Percentiles rank a stretch among this genome's conserved stretches.
Conservation (phyloP, 1,140 invertebrate genomes). For the Halictus rubicundus region DNA sequence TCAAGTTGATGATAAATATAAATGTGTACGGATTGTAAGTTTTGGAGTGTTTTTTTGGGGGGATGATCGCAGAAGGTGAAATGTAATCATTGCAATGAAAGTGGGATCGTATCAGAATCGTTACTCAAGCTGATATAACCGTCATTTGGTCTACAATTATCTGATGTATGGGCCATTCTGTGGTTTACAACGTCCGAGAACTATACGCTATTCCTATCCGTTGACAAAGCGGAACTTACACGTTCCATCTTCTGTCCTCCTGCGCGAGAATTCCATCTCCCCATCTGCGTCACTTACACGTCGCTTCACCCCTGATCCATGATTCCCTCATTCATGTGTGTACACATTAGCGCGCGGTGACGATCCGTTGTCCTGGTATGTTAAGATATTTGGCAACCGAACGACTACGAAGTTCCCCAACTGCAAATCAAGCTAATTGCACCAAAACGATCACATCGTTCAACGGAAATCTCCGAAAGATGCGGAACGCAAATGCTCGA, state of each 20-base stretch:
- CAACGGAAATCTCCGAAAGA: not conserved
- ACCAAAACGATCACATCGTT: not conserved
- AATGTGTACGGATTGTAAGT: too few species aligned
- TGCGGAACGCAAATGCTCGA: not conserved
- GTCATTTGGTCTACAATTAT: constrained; percentile 41
- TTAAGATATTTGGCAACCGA: constrained; percentile 8
- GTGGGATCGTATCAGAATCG: constrained; percentile 26
- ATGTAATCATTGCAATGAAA: constrained; percentile 7
- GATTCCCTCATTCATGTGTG: not conserved
- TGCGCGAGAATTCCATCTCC: constrained; percentile 4
- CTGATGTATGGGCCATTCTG: constrained; percentile 35
- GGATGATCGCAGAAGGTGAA: not conserved
- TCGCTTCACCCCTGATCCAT: not conserved
- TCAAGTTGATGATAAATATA: too few species aligned
- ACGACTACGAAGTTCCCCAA: not conserved
- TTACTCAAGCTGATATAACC: constrained; percentile 41
- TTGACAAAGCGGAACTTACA: constrained; percentile 49
- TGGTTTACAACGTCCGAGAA: constrained; percentile 38
- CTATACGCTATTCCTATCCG: constrained; percentile 22
- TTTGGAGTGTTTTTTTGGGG: not conserved
- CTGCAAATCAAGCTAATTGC: too few species aligned
- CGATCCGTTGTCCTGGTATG: not conserved
- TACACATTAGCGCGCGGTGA: constrained; percentile 7
- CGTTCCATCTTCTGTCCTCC: constrained; percentile 29
- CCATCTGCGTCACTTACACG: not conserved